Evolutionary conservation across 2,888 invertebrate species (phyloP), one percentile per base, ranked within the genome.

Genomic region (Phlogophora meticulosa): DNA sequence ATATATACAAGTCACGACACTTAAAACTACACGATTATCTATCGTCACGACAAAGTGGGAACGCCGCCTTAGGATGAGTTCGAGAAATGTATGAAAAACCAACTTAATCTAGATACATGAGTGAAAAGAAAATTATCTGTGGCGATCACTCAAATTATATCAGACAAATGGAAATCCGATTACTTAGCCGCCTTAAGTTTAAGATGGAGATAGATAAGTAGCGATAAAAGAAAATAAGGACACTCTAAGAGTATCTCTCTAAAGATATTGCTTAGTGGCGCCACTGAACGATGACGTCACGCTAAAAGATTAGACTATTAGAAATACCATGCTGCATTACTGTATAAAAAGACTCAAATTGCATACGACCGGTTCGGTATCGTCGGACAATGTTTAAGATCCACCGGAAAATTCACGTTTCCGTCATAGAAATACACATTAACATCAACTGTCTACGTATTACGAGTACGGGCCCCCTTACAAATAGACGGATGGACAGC

Each of bases 91-190:
- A 2, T 1, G 32, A 72, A 72, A 61, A 51, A 24, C 7, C 7
- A 40, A 58, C 15, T 15, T 32, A 7, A 10, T 11, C 9, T 34
- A 62, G 34, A 73, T 17, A 36, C 42, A 49, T 28, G 38, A 28
- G 2, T 0, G 36, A 13, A 63, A 20, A 40, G 40, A 57, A 48
- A 43, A 52, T 45, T 28, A 22, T 45, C 40, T 17, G 20, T 28
- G 17, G 13, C 17, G 7, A 58, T 40, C 45, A 65, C 11, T 52
- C 10, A 24, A 38, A 24, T 15, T 22, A 42, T 63, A 78, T 57
- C 56, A 72, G 34, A 42, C 17, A 55, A 58, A 78, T 78, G 42
- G 49, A 72, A 49, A 48, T 55, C 38, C 22, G 45, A 73, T 73
- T 72, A 72, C 78, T 72, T 49, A 40, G 10, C 3, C 40, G 13